Percentiles rank a stretch among this genome's conserved stretches.
Conservation (phyloP, 2,113 vertebrate species). For the Psilopsiagon aymara region DNA sequence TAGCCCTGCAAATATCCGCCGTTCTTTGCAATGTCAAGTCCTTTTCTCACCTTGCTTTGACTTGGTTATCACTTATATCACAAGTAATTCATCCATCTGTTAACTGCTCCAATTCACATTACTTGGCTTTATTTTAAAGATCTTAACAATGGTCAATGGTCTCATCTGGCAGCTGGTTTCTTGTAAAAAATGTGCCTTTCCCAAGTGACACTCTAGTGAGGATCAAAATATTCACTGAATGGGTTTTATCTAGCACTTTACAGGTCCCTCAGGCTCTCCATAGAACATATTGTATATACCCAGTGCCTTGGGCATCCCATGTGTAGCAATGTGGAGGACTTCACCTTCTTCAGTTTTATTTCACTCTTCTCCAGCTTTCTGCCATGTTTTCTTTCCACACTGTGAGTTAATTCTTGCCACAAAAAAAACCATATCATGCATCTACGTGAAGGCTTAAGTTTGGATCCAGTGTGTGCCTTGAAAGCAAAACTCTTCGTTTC, state of each 20-base stretch:
- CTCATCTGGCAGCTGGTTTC: constrained; percentile 73
- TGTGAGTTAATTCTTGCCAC: neutral
- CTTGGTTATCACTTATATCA: constrained; percentile 74
- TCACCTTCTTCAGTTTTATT: constrained; percentile 42
- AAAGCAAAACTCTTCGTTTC: neutral
- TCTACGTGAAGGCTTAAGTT: neutral
- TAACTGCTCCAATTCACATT: constrained; percentile 71
- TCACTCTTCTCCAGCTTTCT: constrained; percentile 38
- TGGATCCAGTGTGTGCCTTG: neutral
- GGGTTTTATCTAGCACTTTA: constrained; percentile 64
- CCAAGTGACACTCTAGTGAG: constrained; percentile 65
- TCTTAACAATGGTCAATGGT: constrained; percentile 73
- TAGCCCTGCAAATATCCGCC: constrained; percentile 72
- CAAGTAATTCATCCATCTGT: constrained; percentile 74
- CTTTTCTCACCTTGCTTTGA: constrained; percentile 74
- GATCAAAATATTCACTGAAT: constrained; percentile 70
- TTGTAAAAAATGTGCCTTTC: constrained; percentile 72
- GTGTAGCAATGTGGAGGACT: constrained; percentile 45
- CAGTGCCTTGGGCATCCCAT: constrained; percentile 61
- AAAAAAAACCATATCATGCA: neutral
- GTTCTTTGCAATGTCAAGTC: constrained; percentile 74
- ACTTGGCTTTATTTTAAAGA: constrained; percentile 75
- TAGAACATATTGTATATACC: constrained; percentile 64
- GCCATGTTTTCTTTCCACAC: neutral
- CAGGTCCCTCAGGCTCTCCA: constrained; percentile 56